These are phyloP conservation scores for Bufotes viridis DNA, from an alignment of 2,797 vertebrate genomes.

Conservation along the genomic window DNA sequence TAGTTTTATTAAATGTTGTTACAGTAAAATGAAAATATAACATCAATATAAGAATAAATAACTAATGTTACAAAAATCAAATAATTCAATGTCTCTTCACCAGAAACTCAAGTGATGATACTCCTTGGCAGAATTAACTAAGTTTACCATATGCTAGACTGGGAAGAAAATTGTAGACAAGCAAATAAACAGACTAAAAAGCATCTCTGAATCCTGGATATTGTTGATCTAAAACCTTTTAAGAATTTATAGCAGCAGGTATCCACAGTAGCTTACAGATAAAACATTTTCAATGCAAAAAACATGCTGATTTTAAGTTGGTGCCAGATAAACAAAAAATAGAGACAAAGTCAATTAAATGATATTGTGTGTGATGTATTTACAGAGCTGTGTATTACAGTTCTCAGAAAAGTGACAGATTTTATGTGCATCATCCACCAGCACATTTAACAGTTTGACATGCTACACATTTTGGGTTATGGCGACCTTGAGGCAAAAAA, in stretches of 20 bases:
- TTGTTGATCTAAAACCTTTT: conserved; percentile 11
- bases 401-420: neutral
- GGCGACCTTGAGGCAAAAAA: conserved; percentile 1
- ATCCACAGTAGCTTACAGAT: neutral
- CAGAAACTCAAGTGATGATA: neutral
- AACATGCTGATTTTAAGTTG: neutral
- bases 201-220: neutral
- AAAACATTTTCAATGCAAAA: neutral
- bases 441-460: neutral
- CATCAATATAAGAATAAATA: neutral
- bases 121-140: neutral
- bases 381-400: conserved; percentile 1
- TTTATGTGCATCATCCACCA: conserved; percentile 15
- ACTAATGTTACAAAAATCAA: neutral
- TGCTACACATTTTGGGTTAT: conserved; percentile 13
- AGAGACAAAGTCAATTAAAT: neutral
- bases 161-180: conserved; percentile 20
- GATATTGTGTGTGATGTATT: neutral
- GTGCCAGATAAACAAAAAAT: neutral
- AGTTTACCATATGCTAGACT: neutral
- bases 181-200: conserved; percentile 16
- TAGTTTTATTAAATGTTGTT: neutral
- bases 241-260: conserved; percentile 11
- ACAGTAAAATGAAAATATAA: neutral
- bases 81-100: neutral